phyloP scores from a whole-genome alignment of 2,113 vertebrate species.

The Nematolebias whitei region DNA sequence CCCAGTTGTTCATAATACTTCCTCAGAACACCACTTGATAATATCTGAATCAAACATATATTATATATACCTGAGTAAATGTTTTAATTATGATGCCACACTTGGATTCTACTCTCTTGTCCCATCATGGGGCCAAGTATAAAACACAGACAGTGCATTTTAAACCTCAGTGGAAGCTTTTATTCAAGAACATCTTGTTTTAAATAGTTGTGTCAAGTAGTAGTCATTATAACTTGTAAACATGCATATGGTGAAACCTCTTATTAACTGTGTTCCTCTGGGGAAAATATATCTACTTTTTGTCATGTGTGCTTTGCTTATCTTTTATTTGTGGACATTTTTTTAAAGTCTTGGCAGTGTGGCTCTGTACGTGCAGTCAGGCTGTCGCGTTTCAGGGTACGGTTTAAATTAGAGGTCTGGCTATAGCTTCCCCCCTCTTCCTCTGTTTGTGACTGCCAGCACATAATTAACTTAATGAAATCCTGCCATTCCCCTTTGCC shows the following conservation, averaged over 20 bases:
- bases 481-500: conserved; percentile 91
- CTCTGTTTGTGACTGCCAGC: conserved; percentile 91
- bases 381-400: conserved; percentile 88
- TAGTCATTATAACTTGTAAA: conserved; percentile 46
- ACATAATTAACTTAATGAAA: conserved; percentile 97
- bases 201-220: conserved; percentile 18
- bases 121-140: conserved; percentile 30
- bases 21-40: no score
- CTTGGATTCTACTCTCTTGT: conserved; percentile 49
- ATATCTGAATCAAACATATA: no score
- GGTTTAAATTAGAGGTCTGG: conserved; percentile 93
- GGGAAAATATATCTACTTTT: conserved; percentile 40
- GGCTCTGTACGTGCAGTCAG: conserved; percentile 78
- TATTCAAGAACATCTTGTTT: conserved; percentile 37
- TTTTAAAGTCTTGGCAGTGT: conserved; percentile 74
- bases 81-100: no score
- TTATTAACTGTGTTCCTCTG: conserved; percentile 36
- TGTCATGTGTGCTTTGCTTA: conserved; percentile 48
- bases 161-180: conserved; percentile 21
- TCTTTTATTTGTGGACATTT: conserved; percentile 64
- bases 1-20: no score
- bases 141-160: conserved; percentile 44
- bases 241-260: conserved; percentile 29
- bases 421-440: conserved; percentile 87
- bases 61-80: no score